Conservation (phyloP, 2,797 vertebrate genomes). For the Ptychadena robeensis region DNA sequence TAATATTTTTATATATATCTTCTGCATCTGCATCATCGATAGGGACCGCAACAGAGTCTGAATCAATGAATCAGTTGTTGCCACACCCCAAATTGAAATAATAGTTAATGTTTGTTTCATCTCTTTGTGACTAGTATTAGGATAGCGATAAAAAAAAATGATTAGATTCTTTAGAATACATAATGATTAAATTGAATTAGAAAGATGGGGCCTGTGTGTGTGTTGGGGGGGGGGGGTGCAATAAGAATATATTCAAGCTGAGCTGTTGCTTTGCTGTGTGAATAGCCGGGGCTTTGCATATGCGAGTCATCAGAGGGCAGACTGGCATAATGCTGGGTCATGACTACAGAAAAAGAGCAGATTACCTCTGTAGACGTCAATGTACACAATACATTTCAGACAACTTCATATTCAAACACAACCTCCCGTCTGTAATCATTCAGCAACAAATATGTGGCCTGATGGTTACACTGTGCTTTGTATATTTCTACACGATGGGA, state of each 20-base stretch:
- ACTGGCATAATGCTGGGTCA: slow-evolving; percentile 22
- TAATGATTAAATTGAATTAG: background rate
- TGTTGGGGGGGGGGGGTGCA: background rate
- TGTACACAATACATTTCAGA: background rate
- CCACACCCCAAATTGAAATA: no score
- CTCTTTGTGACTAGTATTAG: background rate
- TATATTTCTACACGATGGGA: no score
- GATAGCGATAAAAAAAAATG: background rate
- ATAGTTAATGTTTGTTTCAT: no score
- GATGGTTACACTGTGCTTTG: background rate
- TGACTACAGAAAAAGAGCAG: background rate
- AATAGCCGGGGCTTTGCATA: background rate
- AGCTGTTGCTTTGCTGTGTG: background rate
- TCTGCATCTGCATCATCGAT: no score
- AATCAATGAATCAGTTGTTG: no score
- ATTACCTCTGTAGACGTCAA: background rate
- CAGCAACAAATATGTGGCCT: background rate
- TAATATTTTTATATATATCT: no score
- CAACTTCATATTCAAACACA: background rate
- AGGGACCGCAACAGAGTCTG: no score
- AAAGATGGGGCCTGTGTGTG: no score
- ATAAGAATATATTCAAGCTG: background rate
- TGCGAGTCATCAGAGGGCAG: slow-evolving; percentile 45
- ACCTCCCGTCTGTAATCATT: background rate
- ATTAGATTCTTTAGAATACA: background rate